A percentile compares a stretch with the other conserved stretches of the same genome.
Conservation (phyloP, 2,113 vertebrate species). For the Psephotus haematonotus region DNA sequence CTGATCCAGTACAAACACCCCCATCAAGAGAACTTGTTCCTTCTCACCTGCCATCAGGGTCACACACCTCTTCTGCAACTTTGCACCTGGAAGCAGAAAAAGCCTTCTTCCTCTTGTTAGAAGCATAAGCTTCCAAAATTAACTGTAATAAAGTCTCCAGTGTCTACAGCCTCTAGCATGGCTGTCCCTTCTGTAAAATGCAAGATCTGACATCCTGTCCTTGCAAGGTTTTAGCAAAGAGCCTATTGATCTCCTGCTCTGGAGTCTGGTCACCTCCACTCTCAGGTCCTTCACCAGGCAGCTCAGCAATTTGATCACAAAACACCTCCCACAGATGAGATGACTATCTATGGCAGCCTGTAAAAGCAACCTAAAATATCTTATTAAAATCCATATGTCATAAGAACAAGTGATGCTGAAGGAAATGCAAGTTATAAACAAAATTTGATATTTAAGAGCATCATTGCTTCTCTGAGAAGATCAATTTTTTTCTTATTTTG, state of each 20-base stretch:
- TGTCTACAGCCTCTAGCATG: background rate
- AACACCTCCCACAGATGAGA: background rate
- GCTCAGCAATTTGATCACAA: background rate
- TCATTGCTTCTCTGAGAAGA: background rate
- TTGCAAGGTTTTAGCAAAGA: background rate
- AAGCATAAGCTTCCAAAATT: background rate
- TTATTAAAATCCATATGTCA: background rate
- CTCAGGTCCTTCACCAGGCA: background rate
- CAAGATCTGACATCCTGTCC: background rate
- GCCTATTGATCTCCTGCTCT: background rate
- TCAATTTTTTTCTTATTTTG: background rate
- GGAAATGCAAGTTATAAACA: background rate
- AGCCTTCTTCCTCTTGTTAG: background rate
- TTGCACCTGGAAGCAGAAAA: background rate
- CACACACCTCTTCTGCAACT: background rate
- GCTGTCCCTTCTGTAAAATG: background rate
- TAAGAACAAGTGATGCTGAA: background rate
- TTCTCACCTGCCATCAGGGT: background rate
- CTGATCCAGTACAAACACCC: background rate
- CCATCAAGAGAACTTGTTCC: background rate
- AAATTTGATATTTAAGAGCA: background rate
- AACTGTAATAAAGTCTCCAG: background rate
- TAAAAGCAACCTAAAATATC: background rate
- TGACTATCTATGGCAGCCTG: background rate
- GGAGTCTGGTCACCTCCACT: background rate